phyloP scores from a whole-genome alignment of 1,140 invertebrate genomes.

The Macrotrachela quadricornifera region DNA sequence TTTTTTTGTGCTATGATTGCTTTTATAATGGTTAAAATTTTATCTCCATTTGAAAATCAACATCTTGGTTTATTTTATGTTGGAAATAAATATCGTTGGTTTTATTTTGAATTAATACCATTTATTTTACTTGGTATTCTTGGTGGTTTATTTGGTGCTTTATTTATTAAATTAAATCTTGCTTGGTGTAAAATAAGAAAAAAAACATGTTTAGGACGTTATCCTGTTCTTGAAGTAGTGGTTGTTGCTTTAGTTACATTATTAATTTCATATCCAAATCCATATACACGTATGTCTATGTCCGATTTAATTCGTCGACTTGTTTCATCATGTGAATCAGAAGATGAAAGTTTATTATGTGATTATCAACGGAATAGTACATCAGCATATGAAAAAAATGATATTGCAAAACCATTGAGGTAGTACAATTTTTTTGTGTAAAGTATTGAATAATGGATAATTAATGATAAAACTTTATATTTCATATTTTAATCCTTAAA shows the following conservation, averaged over 20 bases:
- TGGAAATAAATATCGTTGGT: constrained; percentile 96
- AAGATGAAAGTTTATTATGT: constrained; percentile 68
- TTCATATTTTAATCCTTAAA: no score
- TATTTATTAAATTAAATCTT: constrained; percentile 89
- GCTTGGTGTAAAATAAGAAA: constrained; percentile 86
- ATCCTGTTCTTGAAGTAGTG: constrained; percentile 84
- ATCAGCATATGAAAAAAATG: constrained; percentile 29
- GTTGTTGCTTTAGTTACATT: constrained; percentile 74
- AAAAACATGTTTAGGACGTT: constrained; percentile 76
- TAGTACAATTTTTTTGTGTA: no score
- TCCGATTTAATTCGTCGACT: constrained; percentile 82
- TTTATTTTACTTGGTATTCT: constrained; percentile 86
- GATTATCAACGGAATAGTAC: constrained; percentile 26
- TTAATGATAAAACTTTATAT: no score
- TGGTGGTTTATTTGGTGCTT: constrained; percentile 75
- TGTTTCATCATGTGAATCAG: constrained; percentile 84
- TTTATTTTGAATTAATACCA: constrained; percentile 88
- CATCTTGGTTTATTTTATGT: constrained; percentile 95
- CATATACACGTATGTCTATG: constrained; percentile 79
- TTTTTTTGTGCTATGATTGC: constrained; percentile 98
- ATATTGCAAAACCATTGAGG: no score
- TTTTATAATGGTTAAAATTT: constrained; percentile 80
- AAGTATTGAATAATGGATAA: no score
- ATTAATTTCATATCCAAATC: constrained; percentile 81
- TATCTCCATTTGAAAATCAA: constrained; percentile 97